Evolutionary conservation across 2,888 invertebrate species (phyloP).

Genomic region (Eupithecia tripunctaria): DNA sequence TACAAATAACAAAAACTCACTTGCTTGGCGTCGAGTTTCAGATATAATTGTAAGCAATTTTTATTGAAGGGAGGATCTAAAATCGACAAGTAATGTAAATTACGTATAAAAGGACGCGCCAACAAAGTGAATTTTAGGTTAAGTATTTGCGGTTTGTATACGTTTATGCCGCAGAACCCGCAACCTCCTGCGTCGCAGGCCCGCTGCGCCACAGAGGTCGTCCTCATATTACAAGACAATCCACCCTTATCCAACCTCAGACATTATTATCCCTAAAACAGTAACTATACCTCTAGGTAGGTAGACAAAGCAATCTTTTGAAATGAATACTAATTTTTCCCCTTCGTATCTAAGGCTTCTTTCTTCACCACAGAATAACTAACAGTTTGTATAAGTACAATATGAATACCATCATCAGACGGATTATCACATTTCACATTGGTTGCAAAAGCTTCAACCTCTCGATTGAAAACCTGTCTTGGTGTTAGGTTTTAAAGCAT

Average conservation of each 20-base stretch:
- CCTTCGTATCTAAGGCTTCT: slow-evolving; percentile 69
- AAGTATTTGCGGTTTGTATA: too few species aligned
- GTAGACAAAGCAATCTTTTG: slow-evolving; percentile 49
- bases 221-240: slow-evolving; percentile 36
- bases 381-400: slow-evolving; percentile 44
- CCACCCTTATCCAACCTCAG: slow-evolving; percentile 34
- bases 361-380: slow-evolving; percentile 51
- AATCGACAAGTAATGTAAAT: too few species aligned
- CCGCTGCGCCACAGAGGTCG: too few species aligned
- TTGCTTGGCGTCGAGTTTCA: too few species aligned
- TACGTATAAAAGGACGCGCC: too few species aligned
- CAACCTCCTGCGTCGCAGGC: too few species aligned
- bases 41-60: too few species aligned
- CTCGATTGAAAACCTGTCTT: slow-evolving; percentile 23
- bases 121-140: too few species aligned
- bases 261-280: slow-evolving; percentile 40
- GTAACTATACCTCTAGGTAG: slow-evolving; percentile 7
- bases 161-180: too few species aligned
- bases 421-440: slow-evolving; percentile 80
- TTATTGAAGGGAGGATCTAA: too few species aligned
- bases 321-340: slow-evolving; percentile 69
- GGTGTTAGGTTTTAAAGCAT: slow-evolving; percentile 10
- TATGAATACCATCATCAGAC: slow-evolving; percentile 81
- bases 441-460: slow-evolving; percentile 43
- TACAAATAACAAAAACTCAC: too few species aligned